Evolutionary conservation across 1,140 invertebrate genomes (phyloP), one percentile per base, ranked within the genome.

Genomic region (Brachionus sp.): DNA sequence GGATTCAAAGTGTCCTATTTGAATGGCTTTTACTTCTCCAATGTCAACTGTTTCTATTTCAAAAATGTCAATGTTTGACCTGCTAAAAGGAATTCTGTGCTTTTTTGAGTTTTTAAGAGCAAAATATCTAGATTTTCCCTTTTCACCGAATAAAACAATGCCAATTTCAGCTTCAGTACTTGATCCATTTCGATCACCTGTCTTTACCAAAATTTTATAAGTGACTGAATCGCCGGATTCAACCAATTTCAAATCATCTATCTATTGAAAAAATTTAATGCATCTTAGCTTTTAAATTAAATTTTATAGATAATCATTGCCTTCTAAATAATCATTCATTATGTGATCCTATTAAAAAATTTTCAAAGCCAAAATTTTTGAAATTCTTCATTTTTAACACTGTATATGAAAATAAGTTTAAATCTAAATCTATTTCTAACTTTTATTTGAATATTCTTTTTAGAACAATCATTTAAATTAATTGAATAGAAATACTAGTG

Each of bases 21-120:
- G 77, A 80, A 80, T 23, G 12, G 77, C 77, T 37, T 80, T 57
- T 16, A 80, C 35, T 12, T 57, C 16, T 29, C 77, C 77, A 13
- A 80, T 5, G n/a, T 80, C 50, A 80, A 7, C 62, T 9, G 77
- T 80, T 62, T 80, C 77, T 16, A 80, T 62, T 80, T 80, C 77
- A 62, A 80, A 80, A 42, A 62, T 39, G n/a, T 80, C 77, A 9
- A 16, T 29, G 7, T 62, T 80, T 12, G 50, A 57, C 37, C 42
- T 39, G 12, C 77, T 33, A 12, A 80, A 80, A 2, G 77, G 77
- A 42, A 80, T 62, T 33, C 39, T 39, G 33, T 80, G 77, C 9
- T 23, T 10, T 23, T 19, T 80, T 29, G 77, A 80, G 12, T 50
- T 50, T 57, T 80, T 44, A 23, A 80, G 35, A 9, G 35, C 0